Base-by-base conservation (phyloP, 2,113 vertebrate genomes). In the Bombycilla garrulus region DNA sequence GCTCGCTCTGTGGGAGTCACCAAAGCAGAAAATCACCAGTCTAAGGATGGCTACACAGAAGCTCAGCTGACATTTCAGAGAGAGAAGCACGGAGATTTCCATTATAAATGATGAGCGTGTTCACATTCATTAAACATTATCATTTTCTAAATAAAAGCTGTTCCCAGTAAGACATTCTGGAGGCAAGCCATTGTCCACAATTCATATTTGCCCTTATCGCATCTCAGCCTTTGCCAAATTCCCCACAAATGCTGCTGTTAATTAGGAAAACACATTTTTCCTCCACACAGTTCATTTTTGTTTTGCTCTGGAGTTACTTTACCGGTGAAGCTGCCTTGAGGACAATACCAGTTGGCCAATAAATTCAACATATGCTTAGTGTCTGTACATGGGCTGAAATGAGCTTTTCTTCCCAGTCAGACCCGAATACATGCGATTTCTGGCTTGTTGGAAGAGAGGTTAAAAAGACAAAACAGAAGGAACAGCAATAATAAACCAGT, bases 201-300 rank as follows among this genome's bases (percentile, higher is more conserved):
- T 73, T 92, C 79, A 2, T 65, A 93, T 92, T 83, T 90, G 35
- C 64, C 90, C 74, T 95, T 91, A 91, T 92, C 54, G 0, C 85
- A 42, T 82, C 91, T 87, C 91, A 77, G 47, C 15, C 60, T 69
- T 83, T 88, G 96, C 92, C 95, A 96, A 45, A 92, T 86, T 86
- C 76, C 87, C 89, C 81, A 44, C 82, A 93, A 97, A 92, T 44
- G 69, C 81, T 90, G 58, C 54, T 77, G 78, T 90, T 93, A 92
- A 96, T 96, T 96, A 93, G 78, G 90, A 92, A 96, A 94, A 65
- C 88, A 94, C 89, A 94, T 92, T 96, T 95, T 90, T 36, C 64
- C 86, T 70, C 69, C 7, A 3, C 61, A 56, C 56, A 72, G 40
- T 51, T 84, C 80, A 66, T 93, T 96, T 96, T 83, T 93, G 80